Evolutionary conservation across 2,888 invertebrate genomes (phyloP).

Genomic region (Spodoptera exigua): DNA sequence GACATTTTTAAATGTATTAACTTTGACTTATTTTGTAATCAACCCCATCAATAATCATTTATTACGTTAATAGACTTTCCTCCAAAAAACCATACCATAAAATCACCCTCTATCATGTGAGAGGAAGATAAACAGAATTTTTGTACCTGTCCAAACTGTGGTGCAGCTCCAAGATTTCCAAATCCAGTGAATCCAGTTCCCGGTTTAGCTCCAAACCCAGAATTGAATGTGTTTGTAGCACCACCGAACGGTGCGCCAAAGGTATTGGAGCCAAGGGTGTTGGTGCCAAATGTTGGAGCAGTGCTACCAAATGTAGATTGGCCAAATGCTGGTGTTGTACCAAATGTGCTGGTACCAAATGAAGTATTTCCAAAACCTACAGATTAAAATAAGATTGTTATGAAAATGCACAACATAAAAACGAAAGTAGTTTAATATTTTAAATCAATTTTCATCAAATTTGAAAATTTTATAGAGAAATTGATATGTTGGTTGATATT

Average conservation of each 20-base stretch:
- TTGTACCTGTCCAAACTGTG: constrained; percentile 83
- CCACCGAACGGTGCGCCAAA: constrained; percentile 72
- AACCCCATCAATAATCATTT: too few species aligned
- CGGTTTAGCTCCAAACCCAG: constrained; percentile 85
- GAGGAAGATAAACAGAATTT: too few species aligned
- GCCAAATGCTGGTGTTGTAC: constrained; percentile 69
- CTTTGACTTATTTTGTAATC: too few species aligned
- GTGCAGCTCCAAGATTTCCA: constrained; percentile 79
- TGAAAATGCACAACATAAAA: background rate
- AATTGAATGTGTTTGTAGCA: constrained; percentile 78
- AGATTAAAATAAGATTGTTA: background rate
- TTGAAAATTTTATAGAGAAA: too few species aligned
- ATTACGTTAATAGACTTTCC: too few species aligned
- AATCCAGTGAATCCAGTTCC: constrained; percentile 85
- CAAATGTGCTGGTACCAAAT: constrained; percentile 71
- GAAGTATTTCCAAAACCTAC: constrained; percentile 68
- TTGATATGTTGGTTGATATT: too few species aligned
- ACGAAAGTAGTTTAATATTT: background rate
- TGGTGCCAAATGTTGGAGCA: constrained; percentile 75
- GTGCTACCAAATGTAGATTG: constrained; percentile 71
- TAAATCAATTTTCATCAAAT: too few species aligned
- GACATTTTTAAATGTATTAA: too few species aligned
- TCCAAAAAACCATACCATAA: too few species aligned
- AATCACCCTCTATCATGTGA: too few species aligned
- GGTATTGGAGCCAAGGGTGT: constrained; percentile 73